phyloP scores from a whole-genome alignment of 2,888 invertebrate species.

The Chorisops tibialis region DNA sequence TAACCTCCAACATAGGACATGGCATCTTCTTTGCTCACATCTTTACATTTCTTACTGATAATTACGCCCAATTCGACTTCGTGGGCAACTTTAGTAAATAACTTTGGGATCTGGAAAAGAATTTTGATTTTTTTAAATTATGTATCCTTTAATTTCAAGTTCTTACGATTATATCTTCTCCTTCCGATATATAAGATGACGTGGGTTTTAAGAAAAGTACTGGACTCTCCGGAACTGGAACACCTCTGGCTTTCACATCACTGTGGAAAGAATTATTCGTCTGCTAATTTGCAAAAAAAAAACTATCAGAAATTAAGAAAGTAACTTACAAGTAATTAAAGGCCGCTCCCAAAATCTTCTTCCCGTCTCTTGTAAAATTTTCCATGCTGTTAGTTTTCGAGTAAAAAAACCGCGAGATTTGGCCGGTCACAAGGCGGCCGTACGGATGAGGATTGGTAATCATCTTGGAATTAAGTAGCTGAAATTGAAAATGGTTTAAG shows the following conservation, averaged over 20 bases:
- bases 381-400: background rate
- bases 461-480: no score
- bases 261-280: slow-evolving; percentile 41
- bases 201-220: slow-evolving; percentile 71
- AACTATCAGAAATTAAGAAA: background rate
- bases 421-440: no score
- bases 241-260: slow-evolving; percentile 60
- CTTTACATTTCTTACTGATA: slow-evolving; percentile 60
- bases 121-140: slow-evolving; percentile 5
- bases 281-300: slow-evolving; percentile 15
- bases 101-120: slow-evolving; percentile 60
- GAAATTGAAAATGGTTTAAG: no score
- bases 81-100: slow-evolving; percentile 62
- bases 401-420: no score
- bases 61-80: slow-evolving; percentile 77
- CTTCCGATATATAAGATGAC: slow-evolving; percentile 63
- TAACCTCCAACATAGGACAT: slow-evolving; percentile 66
- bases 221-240: slow-evolving; percentile 61
- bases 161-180: slow-evolving; percentile 59
- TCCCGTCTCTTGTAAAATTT: slow-evolving; percentile 50
- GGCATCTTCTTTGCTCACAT: slow-evolving; percentile 57
- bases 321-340: slow-evolving; percentile 61
- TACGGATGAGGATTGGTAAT: no score
- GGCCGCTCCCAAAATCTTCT: slow-evolving; percentile 64
- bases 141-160: background rate